Percentiles rank a stretch among this genome's conserved stretches.
Evolutionary conservation across 2,113 vertebrate species (phyloP).

Genomic region (Sapajus apella): DNA sequence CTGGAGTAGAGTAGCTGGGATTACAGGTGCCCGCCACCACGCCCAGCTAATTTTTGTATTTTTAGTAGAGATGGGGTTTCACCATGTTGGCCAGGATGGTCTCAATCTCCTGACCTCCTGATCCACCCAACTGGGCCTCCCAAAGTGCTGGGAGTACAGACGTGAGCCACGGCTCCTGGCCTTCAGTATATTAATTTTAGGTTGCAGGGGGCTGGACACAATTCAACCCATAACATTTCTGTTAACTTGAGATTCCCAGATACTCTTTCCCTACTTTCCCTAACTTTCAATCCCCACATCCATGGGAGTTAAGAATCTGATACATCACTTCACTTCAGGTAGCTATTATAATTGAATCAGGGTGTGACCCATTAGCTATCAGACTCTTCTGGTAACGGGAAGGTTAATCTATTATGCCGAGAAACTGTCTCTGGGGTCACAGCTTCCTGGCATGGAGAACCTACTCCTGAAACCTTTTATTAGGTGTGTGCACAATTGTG

Average conservation of each 20-base stretch:
- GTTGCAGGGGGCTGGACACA: too few relatives aligned
- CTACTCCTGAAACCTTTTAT: not conserved
- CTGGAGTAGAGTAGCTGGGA: too few relatives aligned
- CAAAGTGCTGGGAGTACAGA: too few relatives aligned
- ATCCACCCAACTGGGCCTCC: too few relatives aligned
- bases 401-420: not conserved
- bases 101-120: too few relatives aligned
- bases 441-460: not conserved
- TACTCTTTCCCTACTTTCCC: not conserved
- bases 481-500: constrained; percentile 41
- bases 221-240: not conserved
- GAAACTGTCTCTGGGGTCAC: not conserved
- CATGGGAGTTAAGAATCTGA: not conserved
- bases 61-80: too few relatives aligned
- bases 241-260: not conserved
- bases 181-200: not conserved
- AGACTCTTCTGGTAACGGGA: not conserved
- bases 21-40: too few relatives aligned
- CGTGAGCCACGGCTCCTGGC: too few relatives aligned
- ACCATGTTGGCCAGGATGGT: too few relatives aligned
- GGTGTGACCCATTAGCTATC: not conserved
- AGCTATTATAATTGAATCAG: not conserved
- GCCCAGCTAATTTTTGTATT: too few relatives aligned
- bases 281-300: not conserved
- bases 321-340: not conserved